Evolutionary conservation across 1,140 invertebrate genomes (phyloP), one percentile per base, ranked within the genome.

Genomic region (Solenopsis fugax): DNA sequence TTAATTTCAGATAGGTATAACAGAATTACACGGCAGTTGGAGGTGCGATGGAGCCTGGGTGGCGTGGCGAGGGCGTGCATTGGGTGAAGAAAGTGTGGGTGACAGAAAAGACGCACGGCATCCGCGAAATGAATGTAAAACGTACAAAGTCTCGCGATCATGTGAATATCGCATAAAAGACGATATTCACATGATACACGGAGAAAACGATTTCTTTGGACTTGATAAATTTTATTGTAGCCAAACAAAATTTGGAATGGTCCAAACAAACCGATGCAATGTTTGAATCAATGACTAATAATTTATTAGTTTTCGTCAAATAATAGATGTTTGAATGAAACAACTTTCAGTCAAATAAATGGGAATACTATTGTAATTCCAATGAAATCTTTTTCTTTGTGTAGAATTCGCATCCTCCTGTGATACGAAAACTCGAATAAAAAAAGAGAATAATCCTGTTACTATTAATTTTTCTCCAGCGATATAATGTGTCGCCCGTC

Each of bases 11-110:
- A 94, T 94, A 93, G 93, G 92, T 95, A 93, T 94, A 94, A 95
- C 93, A 94, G 94, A 95, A 95, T 95, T 95, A 95, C 93, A 95
- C 94, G 94, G 94, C 93, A 95, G 93, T 95, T 95, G 94, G 91
- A 93, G 91, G 91, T 93, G 93, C 94, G 92, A 95, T 93, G 93
- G 94, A 94, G 92, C 90, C 80, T 92, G 92, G 92, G 91, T 92
- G 91, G 92, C 92, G 86, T 86, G 90, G 69, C 75, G 72, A 72
- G 76, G 50, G 4, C 41, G 21, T 64, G 64, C 60, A 65, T n/a
- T 24, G 85, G 18, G 64, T 50, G 7, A 34, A 71, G 34, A 34
- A 54, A 41, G 50, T 9, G 41, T 29, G 16, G 75, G 24, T 62
- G 58, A 58, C 37, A 41, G 10, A 1, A 56, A 21, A 41, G 45